Conservation (phyloP, 2,797 vertebrate species). For the Microtus agrestis region DNA sequence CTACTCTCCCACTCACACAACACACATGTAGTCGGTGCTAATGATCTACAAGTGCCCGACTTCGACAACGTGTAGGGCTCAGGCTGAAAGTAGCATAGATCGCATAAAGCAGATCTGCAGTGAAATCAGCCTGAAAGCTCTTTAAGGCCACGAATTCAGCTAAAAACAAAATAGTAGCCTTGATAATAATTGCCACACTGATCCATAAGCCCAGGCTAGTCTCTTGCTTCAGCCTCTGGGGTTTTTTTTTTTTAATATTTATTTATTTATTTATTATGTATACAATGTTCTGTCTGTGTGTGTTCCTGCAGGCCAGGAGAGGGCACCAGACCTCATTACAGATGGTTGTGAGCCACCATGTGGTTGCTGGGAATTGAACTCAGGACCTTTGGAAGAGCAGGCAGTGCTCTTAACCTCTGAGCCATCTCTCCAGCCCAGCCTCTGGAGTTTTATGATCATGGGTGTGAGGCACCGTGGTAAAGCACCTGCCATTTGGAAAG, state of each 20-base stretch:
- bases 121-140: slow-evolving; percentile 14
- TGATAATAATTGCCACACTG: background rate
- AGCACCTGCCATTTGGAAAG: slow-evolving; percentile 13
- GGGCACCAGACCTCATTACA: too few species aligned
- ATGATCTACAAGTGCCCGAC: background rate
- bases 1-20: background rate
- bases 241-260: too few species aligned
- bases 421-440: background rate
- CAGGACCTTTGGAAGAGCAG: too few species aligned
- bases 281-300: too few species aligned
- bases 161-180: background rate
- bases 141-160: background rate
- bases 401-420: too few species aligned
- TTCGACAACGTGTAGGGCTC: background rate
- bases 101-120: slow-evolving; percentile 10
- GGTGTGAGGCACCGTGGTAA: background rate
- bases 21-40: background rate
- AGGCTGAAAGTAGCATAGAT: background rate
- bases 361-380: too few species aligned
- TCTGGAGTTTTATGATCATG: background rate
- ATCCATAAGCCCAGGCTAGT: background rate
- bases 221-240: background rate
- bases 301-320: too few species aligned
- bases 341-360: too few species aligned
- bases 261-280: too few species aligned